phyloP scores from a whole-genome alignment of 2,113 vertebrate genomes.

The Chinchilla lanigera region DNA sequence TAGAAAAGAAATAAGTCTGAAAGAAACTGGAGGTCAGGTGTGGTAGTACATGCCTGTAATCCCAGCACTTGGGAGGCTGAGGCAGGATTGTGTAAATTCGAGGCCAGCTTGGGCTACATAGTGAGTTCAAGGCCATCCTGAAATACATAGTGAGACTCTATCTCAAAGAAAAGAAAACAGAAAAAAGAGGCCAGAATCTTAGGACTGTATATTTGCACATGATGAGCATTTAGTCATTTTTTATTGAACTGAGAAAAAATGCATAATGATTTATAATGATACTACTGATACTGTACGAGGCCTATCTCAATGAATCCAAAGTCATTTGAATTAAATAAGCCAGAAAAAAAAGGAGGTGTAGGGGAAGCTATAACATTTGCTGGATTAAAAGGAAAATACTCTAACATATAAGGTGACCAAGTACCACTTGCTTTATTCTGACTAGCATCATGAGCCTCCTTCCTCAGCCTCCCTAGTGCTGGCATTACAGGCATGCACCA shows the following conservation, averaged over 20 bases:
- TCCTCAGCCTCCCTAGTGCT: neutral
- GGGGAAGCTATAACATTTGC: neutral
- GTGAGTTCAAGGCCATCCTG: neutral
- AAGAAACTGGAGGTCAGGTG: neutral
- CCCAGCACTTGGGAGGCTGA: neutral
- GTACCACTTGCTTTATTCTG: neutral
- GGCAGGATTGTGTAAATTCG: neutral
- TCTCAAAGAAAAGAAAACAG: neutral
- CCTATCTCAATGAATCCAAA: neutral
- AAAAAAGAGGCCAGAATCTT: neutral
- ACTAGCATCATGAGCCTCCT: neutral
- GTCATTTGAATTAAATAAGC: neutral
- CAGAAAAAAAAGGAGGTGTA: neutral
- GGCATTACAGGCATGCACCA: neutral
- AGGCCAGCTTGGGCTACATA: neutral
- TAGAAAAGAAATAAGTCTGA: constrained; percentile 32
- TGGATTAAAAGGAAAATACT: neutral
- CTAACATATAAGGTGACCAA: neutral
- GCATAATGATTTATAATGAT: neutral
- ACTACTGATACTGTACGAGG: neutral
- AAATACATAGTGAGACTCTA: neutral
- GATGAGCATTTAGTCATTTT: constrained; percentile 36
- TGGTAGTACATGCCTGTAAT: neutral
- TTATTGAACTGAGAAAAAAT: constrained; percentile 30
- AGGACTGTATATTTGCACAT: neutral